Percentiles rank a stretch among this genome's conserved stretches.
Conservation (phyloP, 64 coral and sea anemone genomes). For the Montipora foliosa region DNA sequence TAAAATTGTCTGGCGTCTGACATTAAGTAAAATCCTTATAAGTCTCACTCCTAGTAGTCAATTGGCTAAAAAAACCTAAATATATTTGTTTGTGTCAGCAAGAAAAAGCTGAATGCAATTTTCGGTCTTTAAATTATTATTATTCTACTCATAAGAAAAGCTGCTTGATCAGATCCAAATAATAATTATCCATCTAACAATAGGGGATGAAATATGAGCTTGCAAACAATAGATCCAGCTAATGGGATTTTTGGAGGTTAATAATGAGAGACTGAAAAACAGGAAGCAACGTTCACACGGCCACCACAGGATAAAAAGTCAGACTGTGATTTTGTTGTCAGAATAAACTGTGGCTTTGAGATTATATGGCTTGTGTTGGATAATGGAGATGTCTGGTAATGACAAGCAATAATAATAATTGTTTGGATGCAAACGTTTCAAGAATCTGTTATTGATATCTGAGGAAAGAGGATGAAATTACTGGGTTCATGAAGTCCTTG, state of each 20-base stretch:
- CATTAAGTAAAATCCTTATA: no score
- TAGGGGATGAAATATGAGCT: not conserved
- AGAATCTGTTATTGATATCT: not conserved
- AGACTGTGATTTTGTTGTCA: not conserved
- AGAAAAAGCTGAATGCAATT: no score
- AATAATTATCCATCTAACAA: no score
- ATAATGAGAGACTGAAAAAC: not conserved
- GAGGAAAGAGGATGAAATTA: not conserved
- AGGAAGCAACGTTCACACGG: not conserved
- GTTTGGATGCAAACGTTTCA: not conserved
- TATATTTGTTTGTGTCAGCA: no score
- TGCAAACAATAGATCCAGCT: not conserved
- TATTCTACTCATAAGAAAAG: not conserved
- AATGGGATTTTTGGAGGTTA: not conserved
- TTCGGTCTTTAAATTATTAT: no score
- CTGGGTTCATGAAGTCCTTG: not conserved
- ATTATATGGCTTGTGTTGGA: no score
- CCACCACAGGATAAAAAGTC: conserved; percentile 22
- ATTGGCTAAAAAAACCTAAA: no score
- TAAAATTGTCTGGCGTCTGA: no score
- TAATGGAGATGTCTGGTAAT: no score
- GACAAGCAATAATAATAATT: not conserved
- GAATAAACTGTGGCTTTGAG: not conserved
- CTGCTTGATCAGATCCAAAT: not conserved
- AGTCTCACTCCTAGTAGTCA: no score